A percentile compares a stretch with the other conserved stretches of the same genome.
phyloP scores from a whole-genome alignment of 2,113 vertebrate species.

The Apteryx mantelli region DNA sequence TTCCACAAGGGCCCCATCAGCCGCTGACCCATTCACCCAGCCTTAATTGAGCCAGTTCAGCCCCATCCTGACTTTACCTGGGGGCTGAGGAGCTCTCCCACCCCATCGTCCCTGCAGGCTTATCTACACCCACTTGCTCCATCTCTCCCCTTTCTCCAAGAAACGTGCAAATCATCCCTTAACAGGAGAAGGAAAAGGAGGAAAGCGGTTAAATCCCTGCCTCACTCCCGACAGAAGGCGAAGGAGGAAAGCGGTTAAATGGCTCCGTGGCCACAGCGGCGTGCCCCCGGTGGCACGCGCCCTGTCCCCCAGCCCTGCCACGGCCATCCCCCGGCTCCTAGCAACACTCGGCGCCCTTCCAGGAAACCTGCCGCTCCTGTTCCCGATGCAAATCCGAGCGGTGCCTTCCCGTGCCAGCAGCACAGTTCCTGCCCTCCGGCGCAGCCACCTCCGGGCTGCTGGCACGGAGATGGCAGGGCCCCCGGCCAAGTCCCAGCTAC shows the following conservation, averaged over 20 bases:
- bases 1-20: too few relatives aligned
- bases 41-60: neutral
- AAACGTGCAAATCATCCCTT: rapidly evolving
- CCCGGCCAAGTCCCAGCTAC: neutral
- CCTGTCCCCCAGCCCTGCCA: neutral
- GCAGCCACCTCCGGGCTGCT: neutral
- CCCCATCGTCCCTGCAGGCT: neutral
- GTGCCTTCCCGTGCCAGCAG: neutral
- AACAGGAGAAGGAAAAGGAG: neutral
- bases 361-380: neutral
- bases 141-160: neutral
- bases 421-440: neutral
- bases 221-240: neutral
- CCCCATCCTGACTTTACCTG: neutral
- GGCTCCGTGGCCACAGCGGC: neutral
- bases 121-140: neutral
- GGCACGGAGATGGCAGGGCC: neutral
- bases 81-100: neutral
- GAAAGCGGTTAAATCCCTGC: neutral
- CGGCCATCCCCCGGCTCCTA: neutral
- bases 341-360: neutral
- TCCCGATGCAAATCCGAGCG: neutral
- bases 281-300: neutral
- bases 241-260: neutral
- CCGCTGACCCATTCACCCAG: neutral